phyloP scores from a whole-genome alignment of 2,113 vertebrate genomes.

The Phoxinus phoxinus region DNA sequence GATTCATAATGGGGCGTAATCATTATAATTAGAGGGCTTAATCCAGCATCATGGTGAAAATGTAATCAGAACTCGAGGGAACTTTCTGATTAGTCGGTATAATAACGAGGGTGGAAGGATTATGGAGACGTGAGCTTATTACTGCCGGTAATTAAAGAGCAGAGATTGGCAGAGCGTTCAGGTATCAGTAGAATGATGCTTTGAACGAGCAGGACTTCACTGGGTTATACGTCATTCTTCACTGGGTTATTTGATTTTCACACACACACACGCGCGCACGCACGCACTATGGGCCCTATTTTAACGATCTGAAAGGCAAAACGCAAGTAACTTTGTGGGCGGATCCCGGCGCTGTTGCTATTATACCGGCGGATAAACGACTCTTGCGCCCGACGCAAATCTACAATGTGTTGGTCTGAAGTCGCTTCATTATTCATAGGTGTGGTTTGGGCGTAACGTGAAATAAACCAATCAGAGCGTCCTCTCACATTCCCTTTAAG shows the following conservation, averaged over 20 bases:
- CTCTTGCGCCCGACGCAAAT: too few species aligned
- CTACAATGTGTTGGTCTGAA: too few species aligned
- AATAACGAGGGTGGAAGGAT: conserved; percentile 70
- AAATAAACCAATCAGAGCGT: too few species aligned
- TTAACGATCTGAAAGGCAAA: too few species aligned
- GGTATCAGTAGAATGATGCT: neutral
- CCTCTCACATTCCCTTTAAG: too few species aligned
- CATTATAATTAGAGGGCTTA: conserved; percentile 79
- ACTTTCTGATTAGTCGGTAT: conserved; percentile 67
- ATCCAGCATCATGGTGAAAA: conserved; percentile 69
- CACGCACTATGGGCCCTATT: too few species aligned
- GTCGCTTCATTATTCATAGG: too few species aligned
- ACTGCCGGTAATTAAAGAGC: conserved; percentile 57
- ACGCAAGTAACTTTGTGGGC: too few species aligned
- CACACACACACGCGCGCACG: too few species aligned
- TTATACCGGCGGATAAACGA: too few species aligned
- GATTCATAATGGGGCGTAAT: conserved; percentile 71
- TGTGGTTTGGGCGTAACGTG: too few species aligned
- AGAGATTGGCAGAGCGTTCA: conserved; percentile 36
- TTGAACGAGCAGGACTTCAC: neutral
- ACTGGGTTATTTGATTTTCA: neutral
- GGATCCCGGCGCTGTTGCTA: too few species aligned
- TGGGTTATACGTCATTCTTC: conserved; percentile 11
- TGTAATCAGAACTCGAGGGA: conserved; percentile 72
- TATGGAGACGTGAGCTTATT: conserved; percentile 53